These are phyloP conservation scores for Hylaeus volcanicus DNA, from an alignment of 1,140 invertebrate species.

Conservation along the genomic window DNA sequence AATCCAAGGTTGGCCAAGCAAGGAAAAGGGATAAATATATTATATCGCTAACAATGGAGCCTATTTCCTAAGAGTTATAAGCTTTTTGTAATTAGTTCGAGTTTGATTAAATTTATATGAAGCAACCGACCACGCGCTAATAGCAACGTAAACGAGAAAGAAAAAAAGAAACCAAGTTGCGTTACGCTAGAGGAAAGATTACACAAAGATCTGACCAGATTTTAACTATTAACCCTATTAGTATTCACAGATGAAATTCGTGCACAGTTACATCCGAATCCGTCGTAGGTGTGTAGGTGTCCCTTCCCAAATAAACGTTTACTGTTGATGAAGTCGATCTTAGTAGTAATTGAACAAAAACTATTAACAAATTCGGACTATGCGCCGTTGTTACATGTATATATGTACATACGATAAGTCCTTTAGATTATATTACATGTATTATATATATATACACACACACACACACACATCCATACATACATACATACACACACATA, in stretches of 20 bases:
- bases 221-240: constrained; percentile 52
- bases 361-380: constrained; percentile 65
- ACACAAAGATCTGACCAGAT: constrained; percentile 59
- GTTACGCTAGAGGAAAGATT: constrained; percentile 19
- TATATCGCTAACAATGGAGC: constrained; percentile 53
- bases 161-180: neutral
- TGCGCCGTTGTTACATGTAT: constrained; percentile 76
- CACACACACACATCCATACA: neutral
- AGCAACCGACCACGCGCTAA: constrained; percentile 30
- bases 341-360: constrained; percentile 48
- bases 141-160: neutral
- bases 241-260: constrained; percentile 30
- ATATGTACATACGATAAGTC: constrained; percentile 80
- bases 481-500: constrained; percentile 62
- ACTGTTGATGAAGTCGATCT: constrained; percentile 46
- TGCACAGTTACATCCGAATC: constrained; percentile 44
- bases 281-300: constrained; percentile 26
- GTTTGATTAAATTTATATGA: constrained; percentile 63
- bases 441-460: constrained; percentile 64
- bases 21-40: constrained; percentile 11
- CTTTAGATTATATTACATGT: constrained; percentile 76
- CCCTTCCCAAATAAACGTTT: constrained; percentile 36
- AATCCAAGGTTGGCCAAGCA: constrained; percentile 62
- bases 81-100: constrained; percentile 68
- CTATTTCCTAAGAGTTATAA: constrained; percentile 66